Conservation (phyloP, 1,140 invertebrate species). For the Drosophila mauritiana region DNA sequence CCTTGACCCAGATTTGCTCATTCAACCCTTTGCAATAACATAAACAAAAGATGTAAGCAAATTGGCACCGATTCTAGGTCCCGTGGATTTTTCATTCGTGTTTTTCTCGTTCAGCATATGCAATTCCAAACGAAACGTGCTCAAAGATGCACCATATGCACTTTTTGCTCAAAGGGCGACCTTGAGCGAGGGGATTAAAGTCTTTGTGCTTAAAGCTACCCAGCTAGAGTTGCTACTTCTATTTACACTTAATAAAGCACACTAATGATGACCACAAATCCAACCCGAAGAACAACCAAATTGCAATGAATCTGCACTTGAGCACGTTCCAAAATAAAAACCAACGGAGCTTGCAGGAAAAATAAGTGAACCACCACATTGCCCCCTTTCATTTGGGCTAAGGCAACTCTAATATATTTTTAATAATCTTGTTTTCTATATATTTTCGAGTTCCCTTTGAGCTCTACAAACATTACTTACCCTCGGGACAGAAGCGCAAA, state of each 20-base stretch:
- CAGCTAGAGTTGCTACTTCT: conserved; percentile 29
- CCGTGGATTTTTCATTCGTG: conserved; percentile 23
- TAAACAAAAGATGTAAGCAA: conserved; percentile 38
- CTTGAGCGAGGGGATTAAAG: conserved; percentile 59
- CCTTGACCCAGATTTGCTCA: conserved; percentile 71
- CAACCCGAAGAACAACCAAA: conserved; percentile 27
- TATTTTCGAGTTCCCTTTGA: conserved; percentile 33
- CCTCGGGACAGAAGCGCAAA: conserved; percentile 17
- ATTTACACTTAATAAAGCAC: conserved; percentile 81
- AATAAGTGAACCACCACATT: conserved; percentile 36
- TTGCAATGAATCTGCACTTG: conserved; percentile 71
- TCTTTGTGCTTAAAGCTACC: conserved; percentile 37
- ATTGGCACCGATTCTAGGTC: conserved; percentile 11
- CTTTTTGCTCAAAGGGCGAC: conserved; percentile 43
- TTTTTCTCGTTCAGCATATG: conserved; percentile 52
- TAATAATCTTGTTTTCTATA: conserved; percentile 64
- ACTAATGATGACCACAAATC: conserved; percentile 78
- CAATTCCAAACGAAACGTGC: conserved; percentile 43
- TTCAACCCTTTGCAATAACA: conserved; percentile 22
- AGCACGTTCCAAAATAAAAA: conserved; percentile 58
- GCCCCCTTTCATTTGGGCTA: conserved; percentile 41
- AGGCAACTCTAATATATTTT: conserved; percentile 77
- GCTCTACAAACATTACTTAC: conserved; percentile 53
- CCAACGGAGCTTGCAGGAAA: conserved; percentile 11
- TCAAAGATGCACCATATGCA: conserved; percentile 59